Evolutionary conservation across 2,888 invertebrate genomes (phyloP), one percentile per base, ranked within the genome.

Genomic region (Chrysolina haemoptera): DNA sequence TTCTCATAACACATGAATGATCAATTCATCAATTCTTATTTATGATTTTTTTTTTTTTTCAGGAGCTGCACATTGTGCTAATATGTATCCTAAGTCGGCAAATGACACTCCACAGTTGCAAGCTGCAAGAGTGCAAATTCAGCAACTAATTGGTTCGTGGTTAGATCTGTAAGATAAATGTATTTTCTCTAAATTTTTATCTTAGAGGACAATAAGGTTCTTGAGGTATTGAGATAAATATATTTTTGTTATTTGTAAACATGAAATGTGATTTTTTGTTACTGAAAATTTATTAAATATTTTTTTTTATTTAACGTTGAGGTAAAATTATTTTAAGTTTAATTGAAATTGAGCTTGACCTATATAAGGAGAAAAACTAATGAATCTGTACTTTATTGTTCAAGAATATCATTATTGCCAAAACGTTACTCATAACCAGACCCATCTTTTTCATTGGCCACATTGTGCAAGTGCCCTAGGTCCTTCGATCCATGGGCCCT

Each of bases 51-150:
- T 71, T n/a, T n/a, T n/a, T 71, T 75, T 86, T 88, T 2, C 84
- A 95, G 96, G 96, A 53, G 96, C 97, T 10, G 97, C 97, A 8
- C 98, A 98, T 86, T 98, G 97, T 88, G 96, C 97, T 0, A 95
- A 97, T 85, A 96, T 97, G 96, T 97, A 97, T 85, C 95, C 96
- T 27, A 88, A 92, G 9, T 89, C 91, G 8, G 89, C 90, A 0
- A 86, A 89, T 1, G 97, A 98, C 88, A 88, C 90, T 3, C 91
- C 92, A 0, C 90, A 92, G 68, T 88, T 97, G 73, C 90, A 89
- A 43, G 89, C 89, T 62, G 96, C 96, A 0, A 91, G 96, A 70
- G 70, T 62, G 53, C 73, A 79, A 75, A 71, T 82, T 63, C 67
- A 78, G 55, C 65, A 76, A 16, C 63, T 79, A 11, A 75, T 82